These are phyloP conservation scores for Bombyx huttoni DNA, from an alignment of 2,888 invertebrate genomes.

Conservation along the genomic window DNA sequence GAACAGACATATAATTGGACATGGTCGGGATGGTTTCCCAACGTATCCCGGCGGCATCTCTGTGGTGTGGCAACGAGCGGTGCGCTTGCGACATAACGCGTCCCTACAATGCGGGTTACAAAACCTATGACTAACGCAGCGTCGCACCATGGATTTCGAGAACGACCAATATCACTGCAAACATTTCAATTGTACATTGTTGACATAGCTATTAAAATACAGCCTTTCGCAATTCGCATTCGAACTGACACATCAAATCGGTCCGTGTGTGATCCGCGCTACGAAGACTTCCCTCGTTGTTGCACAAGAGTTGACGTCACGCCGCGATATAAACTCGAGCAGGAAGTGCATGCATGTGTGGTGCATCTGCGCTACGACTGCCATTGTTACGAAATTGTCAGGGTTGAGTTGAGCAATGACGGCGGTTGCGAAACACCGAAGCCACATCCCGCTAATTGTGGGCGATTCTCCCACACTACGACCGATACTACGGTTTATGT, in stretches of 20 bases:
- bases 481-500: constrained; percentile 2
- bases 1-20: constrained; percentile 59
- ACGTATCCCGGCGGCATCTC: constrained; percentile 65
- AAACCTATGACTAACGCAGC: constrained; percentile 59
- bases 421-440: constrained; percentile 51
- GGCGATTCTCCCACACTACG: constrained; percentile 45
- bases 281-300: constrained; percentile 42
- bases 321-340: constrained; percentile 55
- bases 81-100: constrained; percentile 59
- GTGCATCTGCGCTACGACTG: constrained; percentile 58
- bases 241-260: constrained; percentile 35
- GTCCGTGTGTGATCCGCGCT: constrained; percentile 37
- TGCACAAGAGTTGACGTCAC: constrained; percentile 54
- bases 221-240: constrained; percentile 39
- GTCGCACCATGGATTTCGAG: constrained; percentile 35
- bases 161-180: constrained; percentile 27
- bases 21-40: constrained; percentile 69
- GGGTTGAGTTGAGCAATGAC: constrained; percentile 66
- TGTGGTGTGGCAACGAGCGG: constrained; percentile 51
- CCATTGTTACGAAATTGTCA: constrained; percentile 69
- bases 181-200: constrained; percentile 32
- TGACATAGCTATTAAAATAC: constrained; percentile 27
- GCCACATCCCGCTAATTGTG: constrained; percentile 63
- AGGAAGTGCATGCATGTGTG: constrained; percentile 68
- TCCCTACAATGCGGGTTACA: constrained; percentile 69